Percentiles rank a stretch among this genome's conserved stretches.
Conservation (phyloP, 1,140 invertebrate genomes). For the Orchesella cincta region DNA sequence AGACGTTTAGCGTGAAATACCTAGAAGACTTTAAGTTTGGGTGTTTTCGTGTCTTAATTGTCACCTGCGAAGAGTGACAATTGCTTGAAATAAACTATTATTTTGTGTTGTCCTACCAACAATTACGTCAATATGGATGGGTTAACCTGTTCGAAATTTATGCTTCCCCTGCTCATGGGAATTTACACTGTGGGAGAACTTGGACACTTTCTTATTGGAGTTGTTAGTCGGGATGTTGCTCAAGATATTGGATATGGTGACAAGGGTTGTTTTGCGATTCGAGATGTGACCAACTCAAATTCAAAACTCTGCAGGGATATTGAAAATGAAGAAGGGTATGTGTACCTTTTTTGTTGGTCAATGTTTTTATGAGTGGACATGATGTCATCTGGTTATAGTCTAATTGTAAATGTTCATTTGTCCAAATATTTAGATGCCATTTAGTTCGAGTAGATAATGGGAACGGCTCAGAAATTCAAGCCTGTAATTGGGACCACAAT, state of each 20-base stretch:
- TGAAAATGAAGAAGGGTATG: constrained; percentile 65
- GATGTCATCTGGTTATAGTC: neutral
- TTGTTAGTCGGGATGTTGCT: constrained; percentile 80
- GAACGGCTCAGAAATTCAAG: constrained; percentile 51
- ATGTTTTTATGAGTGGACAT: neutral
- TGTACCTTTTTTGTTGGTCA: constrained; percentile 46
- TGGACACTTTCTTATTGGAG: constrained; percentile 83
- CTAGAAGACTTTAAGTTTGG: no score
- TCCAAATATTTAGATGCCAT: neutral
- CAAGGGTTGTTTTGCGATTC: constrained; percentile 78
- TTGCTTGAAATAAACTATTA: no score
- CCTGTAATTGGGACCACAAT: constrained; percentile 90
- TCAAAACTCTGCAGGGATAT: constrained; percentile 68
- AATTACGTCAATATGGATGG: constrained; percentile 55
- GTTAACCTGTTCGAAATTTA: constrained; percentile 66
- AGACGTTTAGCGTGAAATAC: no score
- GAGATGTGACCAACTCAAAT: constrained; percentile 59
- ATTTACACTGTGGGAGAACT: constrained; percentile 82
- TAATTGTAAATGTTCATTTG: neutral
- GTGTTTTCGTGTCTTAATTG: no score
- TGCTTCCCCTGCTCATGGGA: constrained; percentile 72
- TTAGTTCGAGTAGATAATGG: neutral
- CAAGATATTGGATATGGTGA: constrained; percentile 85
- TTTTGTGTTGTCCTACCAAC: neutral
- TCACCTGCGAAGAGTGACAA: no score